Base-by-base conservation (phyloP, 1,140 invertebrate genomes). In the Eueides isabella region DNA sequence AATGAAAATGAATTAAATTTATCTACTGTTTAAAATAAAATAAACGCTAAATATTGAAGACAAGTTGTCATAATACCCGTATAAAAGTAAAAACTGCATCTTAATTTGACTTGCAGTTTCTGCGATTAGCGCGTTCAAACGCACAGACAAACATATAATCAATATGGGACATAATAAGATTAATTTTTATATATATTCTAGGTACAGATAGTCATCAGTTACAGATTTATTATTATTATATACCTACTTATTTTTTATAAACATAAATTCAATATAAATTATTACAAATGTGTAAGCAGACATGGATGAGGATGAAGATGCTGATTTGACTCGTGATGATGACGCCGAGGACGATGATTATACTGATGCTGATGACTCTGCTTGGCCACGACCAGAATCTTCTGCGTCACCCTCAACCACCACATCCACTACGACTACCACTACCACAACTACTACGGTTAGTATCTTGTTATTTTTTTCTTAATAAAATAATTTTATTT, bases 341-440 rank as follows among this genome's bases (percentile, higher is more conserved):
- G 83, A 94, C 83, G 87, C 87, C 2, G 92, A 93, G 76, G 92
- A 95, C 29, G 94, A 95, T 35, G 93, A 94, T 33, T 92, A 94
- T 33, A 91, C 90, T 0, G 89, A 92, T 35, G 86, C 79, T 29
- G 94, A 95, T 62, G 92, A 94, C 70, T 90, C 84, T 78, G 86
- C 85, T 28, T 92, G 92, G 90, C 83, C 87, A 1, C 82, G 87
- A 30, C 83, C 92, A 63, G 83, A 92, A 63, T 79, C 91, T 41
- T 94, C 93, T 5, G 91, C 89, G 16, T 89, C 85, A 6, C 81
- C 91, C 11, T 94, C 94, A 7, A 94, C 90, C 62, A 94, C 87
- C 29, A 93, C 85, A 38, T 92, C 88, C 62, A 92, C 86, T 48
- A 90, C 88, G 65, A 93, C 88, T 35, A 90, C 88, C 19, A 90